phyloP scores from a whole-genome alignment of 2,888 invertebrate genomes.

The Linyphia triangularis region DNA sequence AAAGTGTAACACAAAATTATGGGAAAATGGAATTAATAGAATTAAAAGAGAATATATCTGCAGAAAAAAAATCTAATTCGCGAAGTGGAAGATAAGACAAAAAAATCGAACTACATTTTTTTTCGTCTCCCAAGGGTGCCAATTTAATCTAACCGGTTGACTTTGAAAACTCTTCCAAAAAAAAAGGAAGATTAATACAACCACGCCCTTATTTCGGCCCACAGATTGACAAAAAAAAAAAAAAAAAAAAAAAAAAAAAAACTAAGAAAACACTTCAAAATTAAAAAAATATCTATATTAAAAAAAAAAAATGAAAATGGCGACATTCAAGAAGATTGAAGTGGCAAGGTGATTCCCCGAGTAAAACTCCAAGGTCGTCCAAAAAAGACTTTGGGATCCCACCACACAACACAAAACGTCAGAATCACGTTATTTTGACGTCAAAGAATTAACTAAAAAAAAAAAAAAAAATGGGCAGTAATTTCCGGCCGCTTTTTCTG shows the following conservation, averaged over 20 bases:
- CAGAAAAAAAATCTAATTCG: no score
- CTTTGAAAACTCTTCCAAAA: background rate
- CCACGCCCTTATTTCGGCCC: slow-evolving; percentile 29
- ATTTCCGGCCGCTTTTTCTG: background rate
- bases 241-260: background rate
- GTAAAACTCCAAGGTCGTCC: slow-evolving; percentile 13
- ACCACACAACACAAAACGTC: background rate
- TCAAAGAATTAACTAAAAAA: background rate
- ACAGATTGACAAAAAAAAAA: background rate
- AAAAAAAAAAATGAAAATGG: background rate
- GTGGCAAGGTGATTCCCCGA: slow-evolving; percentile 13
- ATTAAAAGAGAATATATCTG: no score
- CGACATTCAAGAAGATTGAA: no score
- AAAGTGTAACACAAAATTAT: no score
- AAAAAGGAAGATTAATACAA: background rate
- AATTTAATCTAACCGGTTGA: background rate
- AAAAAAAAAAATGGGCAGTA: background rate
- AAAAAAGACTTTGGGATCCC: no score
- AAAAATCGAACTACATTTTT: no score
- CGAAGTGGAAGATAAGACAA: no score
- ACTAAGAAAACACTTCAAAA: background rate
- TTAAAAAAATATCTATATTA: no score
- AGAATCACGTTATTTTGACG: background rate
- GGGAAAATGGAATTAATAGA: no score
- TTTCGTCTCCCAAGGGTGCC: no score